Conservation (phyloP, 2,888 invertebrate genomes). For the Eumerus sabulonum region DNA sequence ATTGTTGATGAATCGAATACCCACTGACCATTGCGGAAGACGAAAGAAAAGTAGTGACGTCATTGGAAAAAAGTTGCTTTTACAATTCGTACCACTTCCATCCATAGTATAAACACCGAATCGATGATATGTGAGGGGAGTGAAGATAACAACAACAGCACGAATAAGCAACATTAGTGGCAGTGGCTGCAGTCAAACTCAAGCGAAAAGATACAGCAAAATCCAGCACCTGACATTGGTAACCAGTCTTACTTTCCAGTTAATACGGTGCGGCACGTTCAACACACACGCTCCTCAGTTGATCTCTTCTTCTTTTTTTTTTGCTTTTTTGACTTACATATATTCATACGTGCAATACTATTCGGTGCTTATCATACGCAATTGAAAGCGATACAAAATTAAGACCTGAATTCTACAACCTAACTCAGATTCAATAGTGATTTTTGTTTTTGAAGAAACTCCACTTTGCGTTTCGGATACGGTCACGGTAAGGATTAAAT, state of each 20-base stretch:
- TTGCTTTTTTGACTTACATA: no score
- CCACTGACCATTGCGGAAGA: slow-evolving; percentile 18
- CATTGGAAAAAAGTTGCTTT: slow-evolving; percentile 51
- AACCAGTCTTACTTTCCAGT: slow-evolving; percentile 60
- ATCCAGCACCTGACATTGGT: slow-evolving; percentile 35
- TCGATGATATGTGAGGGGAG: slow-evolving; percentile 13
- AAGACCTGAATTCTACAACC: no score
- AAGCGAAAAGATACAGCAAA: slow-evolving; percentile 45
- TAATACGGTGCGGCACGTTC: slow-evolving; percentile 46
- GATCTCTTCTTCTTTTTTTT: background rate
- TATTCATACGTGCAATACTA: no score
- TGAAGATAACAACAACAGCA: slow-evolving; percentile 32
- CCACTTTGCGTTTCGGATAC: background rate
- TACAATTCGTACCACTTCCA: slow-evolving; percentile 51
- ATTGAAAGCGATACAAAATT: no score
- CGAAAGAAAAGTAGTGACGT: slow-evolving; percentile 60
- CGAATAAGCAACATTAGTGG: no score
- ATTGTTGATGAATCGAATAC: slow-evolving; percentile 16
- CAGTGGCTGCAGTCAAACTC: no score
- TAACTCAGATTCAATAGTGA: background rate
- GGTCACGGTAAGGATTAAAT: slow-evolving; percentile 47
- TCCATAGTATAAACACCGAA: slow-evolving; percentile 15
- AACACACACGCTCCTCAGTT: slow-evolving; percentile 24
- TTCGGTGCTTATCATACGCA: no score
- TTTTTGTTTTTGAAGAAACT: slow-evolving; percentile 1